Evolutionary conservation across 2,113 vertebrate genomes (phyloP).

Genomic region (Accipiter cooperii): DNA sequence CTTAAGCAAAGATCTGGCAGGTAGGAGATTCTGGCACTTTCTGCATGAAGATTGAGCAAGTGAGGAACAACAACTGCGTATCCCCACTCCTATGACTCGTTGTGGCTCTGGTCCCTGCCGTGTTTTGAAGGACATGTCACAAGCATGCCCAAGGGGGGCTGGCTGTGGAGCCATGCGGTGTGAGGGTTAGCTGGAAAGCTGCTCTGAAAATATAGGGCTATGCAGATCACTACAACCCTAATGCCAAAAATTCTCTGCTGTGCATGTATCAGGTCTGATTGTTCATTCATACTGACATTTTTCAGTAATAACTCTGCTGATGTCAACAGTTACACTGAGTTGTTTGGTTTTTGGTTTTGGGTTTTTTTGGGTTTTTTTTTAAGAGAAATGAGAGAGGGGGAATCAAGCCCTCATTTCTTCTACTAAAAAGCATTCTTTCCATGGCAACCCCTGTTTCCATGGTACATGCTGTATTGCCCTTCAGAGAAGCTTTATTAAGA

Average conservation of each 20-base stretch:
- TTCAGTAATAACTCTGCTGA: not conserved
- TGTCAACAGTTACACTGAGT: not conserved
- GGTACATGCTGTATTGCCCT: slow-evolving; percentile 48
- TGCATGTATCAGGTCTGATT: rapidly evolving
- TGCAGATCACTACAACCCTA: not conserved
- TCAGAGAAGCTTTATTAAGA: slow-evolving; percentile 61
- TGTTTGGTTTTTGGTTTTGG: not conserved
- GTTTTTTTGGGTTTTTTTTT: not conserved
- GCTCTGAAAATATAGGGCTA: not conserved
- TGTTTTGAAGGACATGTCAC: not conserved
- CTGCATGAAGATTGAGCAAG: not conserved
- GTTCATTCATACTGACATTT: not conserved
- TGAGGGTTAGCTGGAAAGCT: not conserved
- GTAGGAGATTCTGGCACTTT: slow-evolving; percentile 49
- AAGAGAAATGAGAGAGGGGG: not conserved
- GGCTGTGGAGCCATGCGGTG: rapidly evolving
- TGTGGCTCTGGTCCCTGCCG: not conserved
- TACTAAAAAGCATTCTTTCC: slow-evolving; percentile 67
- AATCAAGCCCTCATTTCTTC: slow-evolving; percentile 34
- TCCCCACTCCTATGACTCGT: not conserved
- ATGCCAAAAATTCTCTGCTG: not conserved
- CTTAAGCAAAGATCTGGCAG: slow-evolving; percentile 1
- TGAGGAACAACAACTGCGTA: not conserved
- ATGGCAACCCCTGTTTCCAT: slow-evolving; percentile 75
- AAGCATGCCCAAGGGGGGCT: not conserved